Evolutionary conservation across 2,113 vertebrate species (phyloP).

Genomic region (Chaetops frenatus): DNA sequence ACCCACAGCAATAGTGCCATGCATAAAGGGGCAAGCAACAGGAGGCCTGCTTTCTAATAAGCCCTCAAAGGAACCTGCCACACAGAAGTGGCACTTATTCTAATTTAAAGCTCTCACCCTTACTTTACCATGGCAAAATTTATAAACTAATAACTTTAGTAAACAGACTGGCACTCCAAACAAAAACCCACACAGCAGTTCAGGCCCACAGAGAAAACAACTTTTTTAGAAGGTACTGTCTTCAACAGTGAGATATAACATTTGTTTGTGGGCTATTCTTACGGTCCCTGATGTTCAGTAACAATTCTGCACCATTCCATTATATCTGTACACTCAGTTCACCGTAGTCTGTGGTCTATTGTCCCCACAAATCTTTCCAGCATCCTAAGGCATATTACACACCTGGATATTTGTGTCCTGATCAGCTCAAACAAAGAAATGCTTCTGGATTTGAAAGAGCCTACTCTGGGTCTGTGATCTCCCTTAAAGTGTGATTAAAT

Average conservation of each 20-base stretch:
- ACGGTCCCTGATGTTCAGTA: not conserved
- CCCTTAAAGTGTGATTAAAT: not conserved
- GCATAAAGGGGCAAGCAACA: slow-evolving; percentile 66
- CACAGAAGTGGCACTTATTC: slow-evolving; percentile 79
- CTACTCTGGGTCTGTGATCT: not conserved
- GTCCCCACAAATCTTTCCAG: not conserved
- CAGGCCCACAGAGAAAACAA: not conserved
- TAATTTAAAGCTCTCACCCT: slow-evolving; percentile 79
- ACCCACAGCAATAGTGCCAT: slow-evolving; percentile 31
- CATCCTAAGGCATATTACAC: not conserved
- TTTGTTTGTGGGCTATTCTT: not conserved
- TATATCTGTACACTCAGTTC: not conserved
- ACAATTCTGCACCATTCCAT: not conserved
- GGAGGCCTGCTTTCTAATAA: slow-evolving; percentile 75
- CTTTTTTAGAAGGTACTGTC: not conserved
- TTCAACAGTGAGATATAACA: not conserved
- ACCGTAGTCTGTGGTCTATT: not conserved
- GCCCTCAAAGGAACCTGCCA: slow-evolving; percentile 76
- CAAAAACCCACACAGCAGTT: slow-evolving; percentile 35
- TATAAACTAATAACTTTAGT: slow-evolving; percentile 77
- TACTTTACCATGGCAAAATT: slow-evolving; percentile 76
- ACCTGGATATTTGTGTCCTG: not conserved
- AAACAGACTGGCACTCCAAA: slow-evolving; percentile 68
- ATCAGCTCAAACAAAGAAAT: not conserved
- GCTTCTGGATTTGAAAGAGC: not conserved